Evolutionary conservation across 2,113 vertebrate genomes (phyloP).

Genomic region (Axis porcinus): DNA sequence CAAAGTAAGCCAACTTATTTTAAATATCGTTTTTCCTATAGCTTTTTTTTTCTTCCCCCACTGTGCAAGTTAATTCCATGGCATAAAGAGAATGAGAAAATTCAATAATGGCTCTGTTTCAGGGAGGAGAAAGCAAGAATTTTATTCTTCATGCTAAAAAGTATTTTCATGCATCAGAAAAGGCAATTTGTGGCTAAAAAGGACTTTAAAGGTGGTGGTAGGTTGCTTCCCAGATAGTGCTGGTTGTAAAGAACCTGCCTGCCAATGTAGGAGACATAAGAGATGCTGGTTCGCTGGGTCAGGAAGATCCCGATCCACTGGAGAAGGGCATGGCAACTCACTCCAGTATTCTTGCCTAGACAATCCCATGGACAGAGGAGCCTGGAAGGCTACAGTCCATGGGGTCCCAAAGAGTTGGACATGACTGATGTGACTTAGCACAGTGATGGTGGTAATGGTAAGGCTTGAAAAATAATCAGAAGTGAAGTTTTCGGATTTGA

Average conservation of each 20-base stretch:
- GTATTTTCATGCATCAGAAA: not conserved
- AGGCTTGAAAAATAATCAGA: slow-evolving; percentile 23
- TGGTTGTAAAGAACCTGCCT: not conserved
- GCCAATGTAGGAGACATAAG: not conserved
- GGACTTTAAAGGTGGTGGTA: not conserved
- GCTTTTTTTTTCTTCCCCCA: slow-evolving; percentile 25
- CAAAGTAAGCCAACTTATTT: not conserved
- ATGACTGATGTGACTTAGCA: not conserved
- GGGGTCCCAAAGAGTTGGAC: not conserved
- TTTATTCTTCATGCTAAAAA: slow-evolving; percentile 5
- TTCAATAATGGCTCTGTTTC: not conserved
- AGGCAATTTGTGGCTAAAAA: not conserved
- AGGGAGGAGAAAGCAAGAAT: slow-evolving; percentile 35
- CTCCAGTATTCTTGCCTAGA: not conserved
- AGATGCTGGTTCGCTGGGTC: not conserved
- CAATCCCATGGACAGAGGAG: not conserved
- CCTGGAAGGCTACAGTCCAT: not conserved
- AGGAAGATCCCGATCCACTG: not conserved
- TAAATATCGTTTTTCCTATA: not conserved
- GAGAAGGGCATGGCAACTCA: not conserved
- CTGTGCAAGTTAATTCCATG: slow-evolving; percentile 39
- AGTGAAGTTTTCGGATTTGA: slow-evolving; percentile 16
- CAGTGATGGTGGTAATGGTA: not conserved
- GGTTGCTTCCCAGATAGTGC: not conserved
- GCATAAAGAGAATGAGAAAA: slow-evolving; percentile 21